Evolutionary conservation across 2,113 vertebrate species (phyloP), one percentile per base, ranked within the genome.

Genomic region (Micronycteris hirsuta): DNA sequence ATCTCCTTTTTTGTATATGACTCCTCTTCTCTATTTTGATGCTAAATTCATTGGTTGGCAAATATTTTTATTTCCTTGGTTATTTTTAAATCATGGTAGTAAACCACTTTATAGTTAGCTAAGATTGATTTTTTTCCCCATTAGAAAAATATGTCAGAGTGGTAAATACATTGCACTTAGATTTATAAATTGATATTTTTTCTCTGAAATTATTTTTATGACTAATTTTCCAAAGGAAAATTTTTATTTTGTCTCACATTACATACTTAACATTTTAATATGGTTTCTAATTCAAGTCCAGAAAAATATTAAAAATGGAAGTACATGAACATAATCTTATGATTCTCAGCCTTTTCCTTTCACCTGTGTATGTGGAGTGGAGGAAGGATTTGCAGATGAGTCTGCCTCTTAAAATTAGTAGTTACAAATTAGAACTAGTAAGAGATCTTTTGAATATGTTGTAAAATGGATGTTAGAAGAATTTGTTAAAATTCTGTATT

Each of bases 231-330:
- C 45, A 83, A 77, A 47, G 14, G 17, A 7, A 92, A 87, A 82
- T 91, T 87, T 78, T 82, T 3, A 86, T 96, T 93, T 86, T 86
- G 3, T n/a, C 43, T 47, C 52, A 90, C 93, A 96, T 78, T 82
- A 73, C 1, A 86, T 61, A 61, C 13, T 68, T 52, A 31, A 45
- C 0, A 89, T 58, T 81, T 76, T 61, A 92, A 54, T 47, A 81
- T 76, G 13, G 4, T 88, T 63, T 96, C 22, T 63, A 86, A 95
- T 52, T 54, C 68, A 92, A 86, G 10, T 41, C 16, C 41, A 94
- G 49, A 77, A 89, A 77, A 94, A 81, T 4, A 43, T 20, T 45
- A 86, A 33, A 89, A 92, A 33, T 82, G 20, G 82, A 89, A 82
- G 13, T 22, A 70, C 33, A 70, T 36, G 20, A 20, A 28, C 10